Base-by-base conservation (phyloP, 2,888 invertebrate genomes). In the Phyto melanocephala region DNA sequence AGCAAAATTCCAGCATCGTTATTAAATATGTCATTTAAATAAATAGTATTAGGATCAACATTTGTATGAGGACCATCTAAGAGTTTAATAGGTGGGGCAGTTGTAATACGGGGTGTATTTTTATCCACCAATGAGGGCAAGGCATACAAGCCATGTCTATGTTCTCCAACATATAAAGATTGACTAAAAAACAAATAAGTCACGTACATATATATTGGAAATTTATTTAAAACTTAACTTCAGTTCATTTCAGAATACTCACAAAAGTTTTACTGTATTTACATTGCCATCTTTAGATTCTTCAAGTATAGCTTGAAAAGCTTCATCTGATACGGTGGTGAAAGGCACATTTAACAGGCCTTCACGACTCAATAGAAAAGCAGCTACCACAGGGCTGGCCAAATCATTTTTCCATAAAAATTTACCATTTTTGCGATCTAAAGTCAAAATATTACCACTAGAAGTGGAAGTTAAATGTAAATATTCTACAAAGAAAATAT, bases 111-210 rank as follows among this genome's bases (percentile, higher is more conserved):
- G 11, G 96, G 95, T 2, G 96, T 95, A 85, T 95, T 95, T 87
- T 98, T 96, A 92, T 99, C 98, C 1, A 98, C 98, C 24, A 98
- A 92, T 0, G 98, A 96, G 1, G 98, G 97, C 68, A 99, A 91
- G 0, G 99, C 99, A 91, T 98, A 99, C 0, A 98, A 92, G 0
- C 98, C 98, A 81, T 93, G 92, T 62, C 93, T 93, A 88, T 95
- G 95, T 89, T 98, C 96, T 0, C 99, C 99, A 77, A 99, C 95
- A 90, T 98, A 99, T 37, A 99, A 92, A 0, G 98, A 96, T 76
- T 96, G 96, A 86, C 97, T 98, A 91, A 3, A 63, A 54, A 28
- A 15, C 2, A 62, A 10, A 35, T 5, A 28, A 28, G 28, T 5
- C 28, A 28, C 28, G 6, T 28, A 5, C 6, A 28, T 28, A 28